Evolutionary conservation across 2,888 invertebrate species (phyloP).

Genomic region (Polydrusus cervinus): DNA sequence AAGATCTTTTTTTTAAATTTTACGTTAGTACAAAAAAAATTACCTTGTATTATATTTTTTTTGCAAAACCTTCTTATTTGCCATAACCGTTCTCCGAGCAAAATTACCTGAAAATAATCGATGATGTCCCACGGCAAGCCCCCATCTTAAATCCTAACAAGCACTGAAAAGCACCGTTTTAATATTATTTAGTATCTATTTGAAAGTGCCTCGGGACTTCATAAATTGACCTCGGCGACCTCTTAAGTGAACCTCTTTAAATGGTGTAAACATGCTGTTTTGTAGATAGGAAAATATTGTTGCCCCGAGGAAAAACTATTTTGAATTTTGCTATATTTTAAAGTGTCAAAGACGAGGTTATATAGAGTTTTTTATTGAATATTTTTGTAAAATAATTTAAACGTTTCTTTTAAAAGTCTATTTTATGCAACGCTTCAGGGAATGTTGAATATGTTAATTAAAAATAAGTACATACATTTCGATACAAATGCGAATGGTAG

Average conservation of each 20-base stretch:
- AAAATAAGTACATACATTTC: too few relatives aligned
- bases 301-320: not conserved
- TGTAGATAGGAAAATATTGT: conserved; percentile 20
- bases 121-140: conserved; percentile 24
- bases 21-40: too few relatives aligned
- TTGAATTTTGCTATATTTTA: not conserved
- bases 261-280: conserved; percentile 36
- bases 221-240: conserved; percentile 42
- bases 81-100: not conserved
- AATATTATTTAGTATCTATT: conserved; percentile 50
- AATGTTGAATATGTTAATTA: too few relatives aligned
- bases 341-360: not conserved
- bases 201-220: conserved; percentile 34
- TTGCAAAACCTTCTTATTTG: conserved; percentile 1
- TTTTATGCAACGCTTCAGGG: too few relatives aligned
- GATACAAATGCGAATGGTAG: too few relatives aligned
- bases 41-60: not conserved
- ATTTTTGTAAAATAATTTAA: too few relatives aligned
- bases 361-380: too few relatives aligned
- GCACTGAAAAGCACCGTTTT: conserved; percentile 41
- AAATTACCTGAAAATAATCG: conserved; percentile 20
- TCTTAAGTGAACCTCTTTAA: conserved; percentile 45
- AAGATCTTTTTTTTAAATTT: too few relatives aligned
- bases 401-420: too few relatives aligned
- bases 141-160: conserved; percentile 22